Percentiles rank a stretch among this genome's conserved stretches.
Conservation (phyloP, 2,888 invertebrate species). For the Rhopalosiphum nymphaeae region DNA sequence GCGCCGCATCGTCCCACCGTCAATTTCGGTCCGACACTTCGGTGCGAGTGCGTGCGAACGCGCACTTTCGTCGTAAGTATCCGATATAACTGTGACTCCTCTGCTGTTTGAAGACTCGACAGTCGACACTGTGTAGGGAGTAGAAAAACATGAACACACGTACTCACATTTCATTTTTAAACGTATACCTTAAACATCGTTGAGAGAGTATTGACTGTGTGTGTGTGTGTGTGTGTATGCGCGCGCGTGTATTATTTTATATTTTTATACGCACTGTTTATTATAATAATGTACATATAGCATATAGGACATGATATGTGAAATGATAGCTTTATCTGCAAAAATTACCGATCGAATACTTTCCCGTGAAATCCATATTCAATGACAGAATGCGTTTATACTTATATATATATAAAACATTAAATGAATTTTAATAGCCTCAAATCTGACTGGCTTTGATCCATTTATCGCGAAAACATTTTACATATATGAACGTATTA, state of each 20-base stretch:
- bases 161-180: neutral
- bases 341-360: neutral
- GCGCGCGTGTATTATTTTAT: no score
- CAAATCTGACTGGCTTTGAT: neutral
- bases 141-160: neutral
- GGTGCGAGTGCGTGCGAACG: neutral
- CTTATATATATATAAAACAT: neutral
- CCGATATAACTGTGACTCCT: neutral
- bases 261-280: neutral
- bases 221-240: no score
- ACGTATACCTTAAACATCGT: neutral
- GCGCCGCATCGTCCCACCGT: conserved; percentile 16
- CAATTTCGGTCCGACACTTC: neutral
- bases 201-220: neutral
- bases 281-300: neutral
- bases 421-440: neutral
- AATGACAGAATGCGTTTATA: neutral
- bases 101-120: neutral
- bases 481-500: neutral
- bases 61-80: neutral
- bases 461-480: neutral
- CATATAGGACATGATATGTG: neutral
- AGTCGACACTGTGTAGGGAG: neutral
- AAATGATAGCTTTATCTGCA: neutral
- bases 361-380: neutral